phyloP scores from a whole-genome alignment of 2,888 invertebrate genomes.

The Ommatoiulus sabulosus region DNA sequence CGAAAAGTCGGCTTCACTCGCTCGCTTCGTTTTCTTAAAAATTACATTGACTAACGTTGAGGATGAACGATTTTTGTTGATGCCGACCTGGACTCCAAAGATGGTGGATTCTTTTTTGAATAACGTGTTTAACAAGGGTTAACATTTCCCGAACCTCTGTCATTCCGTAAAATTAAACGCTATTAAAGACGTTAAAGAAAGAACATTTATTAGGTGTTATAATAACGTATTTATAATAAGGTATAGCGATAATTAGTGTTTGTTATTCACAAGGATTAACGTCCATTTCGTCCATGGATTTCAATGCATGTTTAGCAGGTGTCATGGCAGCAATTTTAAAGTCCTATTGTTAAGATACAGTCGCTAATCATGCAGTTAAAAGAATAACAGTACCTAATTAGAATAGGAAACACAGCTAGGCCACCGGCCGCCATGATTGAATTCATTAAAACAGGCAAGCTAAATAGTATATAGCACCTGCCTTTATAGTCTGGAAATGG shows the following conservation, averaged over 20 bases:
- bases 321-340: not conserved
- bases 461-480: not conserved
- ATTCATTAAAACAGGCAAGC: not conserved
- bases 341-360: not conserved
- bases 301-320: not conserved
- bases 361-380: not conserved
- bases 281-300: not conserved
- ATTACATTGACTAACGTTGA: too few species aligned
- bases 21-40: too few species aligned
- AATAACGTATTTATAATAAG: too few species aligned
- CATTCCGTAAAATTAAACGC: too few species aligned
- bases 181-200: too few species aligned
- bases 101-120: too few species aligned
- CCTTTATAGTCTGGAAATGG: not conserved
- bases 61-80: too few species aligned
- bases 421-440: not conserved
- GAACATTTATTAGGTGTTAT: too few species aligned
- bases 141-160: too few species aligned
- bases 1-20: too few species aligned
- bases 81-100: too few species aligned
- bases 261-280: constrained; percentile 5
- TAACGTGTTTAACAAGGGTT: too few species aligned
- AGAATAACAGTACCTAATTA: not conserved
- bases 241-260: not conserved
- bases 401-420: not conserved